phyloP scores from a whole-genome alignment of 2,797 vertebrate genomes.

The Carapus acus region DNA sequence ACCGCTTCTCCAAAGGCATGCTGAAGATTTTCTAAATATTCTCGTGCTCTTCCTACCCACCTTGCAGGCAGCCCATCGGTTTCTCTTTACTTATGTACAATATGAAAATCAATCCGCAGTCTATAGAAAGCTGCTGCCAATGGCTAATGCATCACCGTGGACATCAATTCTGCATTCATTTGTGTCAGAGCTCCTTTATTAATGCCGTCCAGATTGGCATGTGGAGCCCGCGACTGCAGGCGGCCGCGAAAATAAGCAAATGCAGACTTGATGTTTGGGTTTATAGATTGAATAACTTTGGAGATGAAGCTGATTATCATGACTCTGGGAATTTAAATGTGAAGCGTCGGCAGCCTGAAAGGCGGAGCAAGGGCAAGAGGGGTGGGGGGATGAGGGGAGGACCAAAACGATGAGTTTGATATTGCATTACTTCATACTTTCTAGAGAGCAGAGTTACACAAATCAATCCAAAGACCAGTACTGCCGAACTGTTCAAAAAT shows the following conservation, averaged over 20 bases:
- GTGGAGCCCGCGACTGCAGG: background rate
- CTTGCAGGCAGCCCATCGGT: background rate
- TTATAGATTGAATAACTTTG: background rate
- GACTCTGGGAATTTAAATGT: background rate
- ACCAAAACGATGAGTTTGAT: too few species aligned
- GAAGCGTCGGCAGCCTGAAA: background rate
- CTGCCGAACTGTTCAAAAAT: too few species aligned
- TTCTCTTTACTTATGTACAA: background rate
- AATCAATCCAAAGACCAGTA: too few species aligned
- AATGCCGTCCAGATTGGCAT: background rate
- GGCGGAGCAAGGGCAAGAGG: background rate
- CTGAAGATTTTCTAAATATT: background rate
- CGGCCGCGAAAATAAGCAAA: background rate
- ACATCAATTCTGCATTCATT: background rate
- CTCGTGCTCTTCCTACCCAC: background rate
- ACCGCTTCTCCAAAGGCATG: background rate
- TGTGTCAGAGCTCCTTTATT: background rate
- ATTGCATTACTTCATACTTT: too few species aligned
- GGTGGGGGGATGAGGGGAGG: background rate
- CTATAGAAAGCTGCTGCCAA: background rate
- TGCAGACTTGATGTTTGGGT: background rate
- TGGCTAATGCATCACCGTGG: background rate
- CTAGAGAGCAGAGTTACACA: too few species aligned
- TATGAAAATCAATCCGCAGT: slow-evolving; percentile 1
- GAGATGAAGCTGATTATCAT: background rate